Percentiles rank a stretch among this genome's conserved stretches.
These are phyloP conservation scores for Hirudinaria manillensis DNA, from an alignment of 2,888 invertebrate species.

Conservation along the genomic window DNA sequence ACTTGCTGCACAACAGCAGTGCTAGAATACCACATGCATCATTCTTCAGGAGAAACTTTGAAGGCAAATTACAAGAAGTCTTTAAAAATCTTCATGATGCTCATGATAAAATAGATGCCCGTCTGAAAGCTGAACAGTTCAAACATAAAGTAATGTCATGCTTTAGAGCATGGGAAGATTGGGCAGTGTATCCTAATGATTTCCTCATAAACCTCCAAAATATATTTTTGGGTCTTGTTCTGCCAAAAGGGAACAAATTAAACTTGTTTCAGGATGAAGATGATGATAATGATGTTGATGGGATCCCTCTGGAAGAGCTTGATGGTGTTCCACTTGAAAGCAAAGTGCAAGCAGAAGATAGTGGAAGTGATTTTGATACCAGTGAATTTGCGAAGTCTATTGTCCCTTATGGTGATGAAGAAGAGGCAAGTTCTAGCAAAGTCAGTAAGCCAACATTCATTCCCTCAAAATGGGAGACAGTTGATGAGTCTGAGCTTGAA, in stretches of 20 bases:
- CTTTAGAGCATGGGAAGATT: slow-evolving; percentile 94
- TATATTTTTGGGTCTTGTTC: slow-evolving; percentile 73
- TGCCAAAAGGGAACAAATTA: slow-evolving; percentile 24
- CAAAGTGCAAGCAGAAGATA: slow-evolving; percentile 36
- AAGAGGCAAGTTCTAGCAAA: slow-evolving; percentile 2
- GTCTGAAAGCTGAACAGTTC: slow-evolving; percentile 91
- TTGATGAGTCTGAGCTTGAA: slow-evolving; percentile 78
- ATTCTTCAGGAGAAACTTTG: slow-evolving; percentile 70
- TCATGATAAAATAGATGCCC: slow-evolving; percentile 70
- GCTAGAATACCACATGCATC: slow-evolving; percentile 93
- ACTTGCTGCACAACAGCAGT: slow-evolving; percentile 92
- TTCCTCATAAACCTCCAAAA: slow-evolving; percentile 80
- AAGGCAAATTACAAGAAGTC: slow-evolving; percentile 71
- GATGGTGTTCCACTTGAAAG: slow-evolving; percentile 46
- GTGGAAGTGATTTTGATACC: slow-evolving; percentile 3
- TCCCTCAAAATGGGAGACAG: slow-evolving; percentile 91
- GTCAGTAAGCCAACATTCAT: slow-evolving; percentile 58
- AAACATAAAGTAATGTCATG: slow-evolving; percentile 77
- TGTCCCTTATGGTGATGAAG: slow-evolving; percentile 32
- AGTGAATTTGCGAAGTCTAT: slow-evolving; percentile 1
- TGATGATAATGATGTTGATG: slow-evolving; percentile 46
- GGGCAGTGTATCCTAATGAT: slow-evolving; percentile 89
- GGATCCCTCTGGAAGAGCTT: slow-evolving; percentile 47
- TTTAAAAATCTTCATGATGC: slow-evolving; percentile 70
- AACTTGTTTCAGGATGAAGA: slow-evolving; percentile 34